Base-by-base conservation (phyloP, 1,140 invertebrate genomes). In the Neodiprion virginianus region DNA sequence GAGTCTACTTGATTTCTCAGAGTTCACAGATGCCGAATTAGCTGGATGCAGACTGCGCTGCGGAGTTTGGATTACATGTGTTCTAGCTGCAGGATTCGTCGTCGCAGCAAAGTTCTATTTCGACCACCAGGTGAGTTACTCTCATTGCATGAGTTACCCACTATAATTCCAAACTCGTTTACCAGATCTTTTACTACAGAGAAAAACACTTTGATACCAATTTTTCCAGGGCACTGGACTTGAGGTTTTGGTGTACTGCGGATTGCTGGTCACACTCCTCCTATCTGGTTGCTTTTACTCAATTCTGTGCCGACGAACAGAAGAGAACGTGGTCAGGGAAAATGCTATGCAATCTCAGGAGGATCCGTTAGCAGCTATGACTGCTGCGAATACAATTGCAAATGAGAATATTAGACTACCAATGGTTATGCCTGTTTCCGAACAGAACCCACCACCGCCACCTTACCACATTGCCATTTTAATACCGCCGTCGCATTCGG, bases 381-480 rank as follows among this genome's bases (percentile, higher is more conserved):
- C 80, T 49, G 71, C 72, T 53, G 67, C 74, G 68, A 72, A 40
- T 72, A 48, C 70, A 67, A 47, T 67, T 67, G n/a, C 72, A 69
- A 49, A 53, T 14, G 50, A 53, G 50, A 53, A n/a, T 14, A 53
- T 53, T 14, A n/a, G 50, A 1, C 50, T 53, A 11, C 50, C 80
- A 89, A 90, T 76, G 86, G 92, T 70, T 88, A 89, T 1, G 79
- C 91, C 71, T 91, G 90, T 77, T 85, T 89, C 79, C 76, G 1
- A 77, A 48, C 84, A 78, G 48, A 77, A 81, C 76, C 79, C 73
- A 48, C 88, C 90, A 21, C 92, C 92, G 17, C 92, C 92, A 9
- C 92, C 92, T 7, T 93, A 93, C 87, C 92, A 93, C 83, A 92
- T 93, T 85, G 92, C 92, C 8, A 91, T 93, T 71, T 87, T 92